Percentiles rank a stretch among this genome's conserved stretches.
Evolutionary conservation across 2,113 vertebrate species (phyloP).

Genomic region (Pluvialis apricaria): DNA sequence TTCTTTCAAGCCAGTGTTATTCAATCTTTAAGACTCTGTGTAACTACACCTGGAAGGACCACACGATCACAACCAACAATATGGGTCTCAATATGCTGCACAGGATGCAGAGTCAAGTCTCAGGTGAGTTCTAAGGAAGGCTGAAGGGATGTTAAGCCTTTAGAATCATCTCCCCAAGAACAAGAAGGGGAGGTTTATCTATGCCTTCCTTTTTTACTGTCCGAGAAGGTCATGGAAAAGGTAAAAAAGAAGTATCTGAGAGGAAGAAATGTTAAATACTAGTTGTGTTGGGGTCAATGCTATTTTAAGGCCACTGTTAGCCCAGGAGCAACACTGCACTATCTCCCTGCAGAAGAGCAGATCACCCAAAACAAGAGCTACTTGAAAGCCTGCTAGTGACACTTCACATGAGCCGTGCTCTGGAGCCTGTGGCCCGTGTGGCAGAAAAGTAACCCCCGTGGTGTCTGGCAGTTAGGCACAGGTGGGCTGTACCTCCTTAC

Average conservation of each 20-base stretch:
- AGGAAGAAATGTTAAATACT: not conserved
- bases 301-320: not conserved
- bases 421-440: not conserved
- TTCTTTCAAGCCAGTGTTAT: not conserved
- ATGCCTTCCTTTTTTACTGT: not conserved
- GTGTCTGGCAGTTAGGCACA: not conserved
- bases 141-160: not conserved
- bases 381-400: not conserved
- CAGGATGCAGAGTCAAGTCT: not conserved
- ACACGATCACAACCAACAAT: not conserved
- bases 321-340: not conserved
- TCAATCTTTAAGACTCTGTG: not conserved
- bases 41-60: not conserved
- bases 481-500: constrained; percentile 31
- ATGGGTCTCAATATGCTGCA: not conserved
- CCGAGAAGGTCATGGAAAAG: not conserved
- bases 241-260: not conserved
- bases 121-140: not conserved
- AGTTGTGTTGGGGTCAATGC: not conserved
- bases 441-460: not conserved
- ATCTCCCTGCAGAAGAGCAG: not conserved
- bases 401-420: accelerated
- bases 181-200: not conserved
- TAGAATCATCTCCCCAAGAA: not conserved
- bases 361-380: not conserved